phyloP scores from a whole-genome alignment of 2,888 invertebrate species.

The Phasia obesa region DNA sequence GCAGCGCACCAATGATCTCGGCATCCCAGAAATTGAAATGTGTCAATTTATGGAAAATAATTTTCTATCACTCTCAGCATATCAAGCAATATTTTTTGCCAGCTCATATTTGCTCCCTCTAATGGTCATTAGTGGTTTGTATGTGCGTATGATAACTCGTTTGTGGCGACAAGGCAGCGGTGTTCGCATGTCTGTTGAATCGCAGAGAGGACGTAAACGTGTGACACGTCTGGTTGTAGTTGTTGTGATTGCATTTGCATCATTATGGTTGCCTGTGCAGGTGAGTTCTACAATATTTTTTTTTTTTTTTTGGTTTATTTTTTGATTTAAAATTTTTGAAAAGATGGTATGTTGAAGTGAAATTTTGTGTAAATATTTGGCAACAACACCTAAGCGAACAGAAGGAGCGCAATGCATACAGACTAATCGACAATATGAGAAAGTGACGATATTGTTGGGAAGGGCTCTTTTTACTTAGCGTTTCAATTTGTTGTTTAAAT shows the following conservation, averaged over 20 bases:
- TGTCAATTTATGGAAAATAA: slow-evolving; percentile 85
- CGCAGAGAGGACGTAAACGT: slow-evolving; percentile 90
- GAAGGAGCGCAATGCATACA: slow-evolving; percentile 8
- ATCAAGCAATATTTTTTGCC: slow-evolving; percentile 90
- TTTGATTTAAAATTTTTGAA: background rate
- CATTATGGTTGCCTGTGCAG: slow-evolving; percentile 98
- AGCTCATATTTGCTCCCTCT: slow-evolving; percentile 94
- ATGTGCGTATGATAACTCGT: slow-evolving; percentile 93
- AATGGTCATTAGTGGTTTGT: slow-evolving; percentile 92
- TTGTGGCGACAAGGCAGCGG: slow-evolving; percentile 92
- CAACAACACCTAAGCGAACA: slow-evolving; percentile 18
- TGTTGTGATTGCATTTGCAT: slow-evolving; percentile 94
- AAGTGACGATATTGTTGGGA: slow-evolving; percentile 53
- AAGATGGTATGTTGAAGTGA: background rate
- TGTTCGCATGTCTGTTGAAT: slow-evolving; percentile 89
- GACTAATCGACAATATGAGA: slow-evolving; percentile 29
- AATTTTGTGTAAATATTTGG: slow-evolving; percentile 49
- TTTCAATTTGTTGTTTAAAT: slow-evolving; percentile 1
- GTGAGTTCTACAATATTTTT: slow-evolving; percentile 82
- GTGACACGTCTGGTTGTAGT: slow-evolving; percentile 95
- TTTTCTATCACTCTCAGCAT: slow-evolving; percentile 81
- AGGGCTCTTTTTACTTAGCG: background rate
- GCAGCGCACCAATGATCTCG: slow-evolving; percentile 63
- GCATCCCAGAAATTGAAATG: slow-evolving; percentile 67
- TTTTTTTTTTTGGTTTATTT: background rate